Evolutionary conservation across 2,888 invertebrate species (phyloP), one percentile per base, ranked within the genome.

Genomic region (Brachypterus glaber): DNA sequence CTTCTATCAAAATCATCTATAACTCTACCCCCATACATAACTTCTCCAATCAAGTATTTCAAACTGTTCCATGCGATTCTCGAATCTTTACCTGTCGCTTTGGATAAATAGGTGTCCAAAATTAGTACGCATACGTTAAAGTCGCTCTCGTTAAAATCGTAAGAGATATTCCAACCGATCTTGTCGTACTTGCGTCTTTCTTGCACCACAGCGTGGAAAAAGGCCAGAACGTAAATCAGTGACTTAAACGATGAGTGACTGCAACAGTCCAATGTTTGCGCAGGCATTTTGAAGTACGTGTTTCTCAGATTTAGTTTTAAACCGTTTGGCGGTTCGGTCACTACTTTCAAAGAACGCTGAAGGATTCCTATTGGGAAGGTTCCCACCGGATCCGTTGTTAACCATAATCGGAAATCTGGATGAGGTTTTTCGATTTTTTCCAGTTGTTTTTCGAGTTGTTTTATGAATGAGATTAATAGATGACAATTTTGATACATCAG

Each of bases 21-120:
- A 18, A 93, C 88, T 35, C 91, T 75, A 1, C 93, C 93, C 16
- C 93, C 93, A 60, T 93, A 93, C 88, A 93, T 92, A 16, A 92
- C 90, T 72, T 93, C 92, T 41, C 92, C 92, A 51, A 93, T 88
- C 1, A 93, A 69, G 62, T 92, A 93, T 58, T 90, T 91, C 35
- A 93, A 73, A 56, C 87, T 90, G 49, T 79, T 79, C 93, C 93
- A 93, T 0, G 92, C 91, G 37, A 90, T 77, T 37, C 77, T 74
- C 0, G 71, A 66, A 33, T 75, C 77, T 25, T 70, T 69, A 5
- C 67, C 64, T 42, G 69, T 53, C 35, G 79, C 76, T 49, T 89
- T 84, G 12, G 76, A 81, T 36, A 93, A 68, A 65, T 92, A 93
- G 2, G 84, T 88, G 47, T 82, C 78, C 43, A 93, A 68, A 44